A percentile compares a stretch with the other conserved stretches of the same genome.
Evolutionary conservation across 1,140 invertebrate genomes (phyloP).

Genomic region (Proctacanthus coquilletti): DNA sequence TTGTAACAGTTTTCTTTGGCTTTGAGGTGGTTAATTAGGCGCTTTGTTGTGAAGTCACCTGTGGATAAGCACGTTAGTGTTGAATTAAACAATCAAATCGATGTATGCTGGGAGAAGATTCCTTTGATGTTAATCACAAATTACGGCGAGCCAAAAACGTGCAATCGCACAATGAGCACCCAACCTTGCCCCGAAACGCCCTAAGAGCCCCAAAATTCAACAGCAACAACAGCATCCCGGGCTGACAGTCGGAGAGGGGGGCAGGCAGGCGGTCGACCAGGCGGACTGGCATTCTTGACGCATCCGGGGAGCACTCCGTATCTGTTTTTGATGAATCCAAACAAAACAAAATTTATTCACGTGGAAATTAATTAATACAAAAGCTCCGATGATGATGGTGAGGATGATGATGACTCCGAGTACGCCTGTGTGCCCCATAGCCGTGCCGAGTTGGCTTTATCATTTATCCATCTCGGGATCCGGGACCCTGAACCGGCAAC

Average conservation of each 20-base stretch:
- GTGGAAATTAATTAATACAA: conserved; percentile 1
- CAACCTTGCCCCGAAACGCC: no score
- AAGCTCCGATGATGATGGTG: background rate
- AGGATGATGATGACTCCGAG: background rate
- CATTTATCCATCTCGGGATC: no score
- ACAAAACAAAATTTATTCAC: conserved; percentile 1
- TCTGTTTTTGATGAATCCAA: conserved; percentile 1
- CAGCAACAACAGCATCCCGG: background rate
- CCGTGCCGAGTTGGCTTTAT: background rate
- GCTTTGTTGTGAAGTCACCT: background rate
- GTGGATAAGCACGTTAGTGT: background rate
- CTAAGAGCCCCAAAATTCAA: background rate
- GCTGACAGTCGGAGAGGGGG: background rate
- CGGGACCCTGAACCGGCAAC: no score
- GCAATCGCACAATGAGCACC: no score
- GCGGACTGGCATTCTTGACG: background rate
- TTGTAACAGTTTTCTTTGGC: background rate
- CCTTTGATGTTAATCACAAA: background rate
- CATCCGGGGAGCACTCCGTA: background rate
- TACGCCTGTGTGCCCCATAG: background rate
- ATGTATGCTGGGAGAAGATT: background rate
- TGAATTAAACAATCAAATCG: background rate
- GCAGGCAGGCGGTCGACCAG: background rate
- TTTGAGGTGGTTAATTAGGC: background rate
- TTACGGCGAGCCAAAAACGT: background rate